Conservation (phyloP, 2,797 vertebrate genomes). For the Dermochelys coriacea region DNA sequence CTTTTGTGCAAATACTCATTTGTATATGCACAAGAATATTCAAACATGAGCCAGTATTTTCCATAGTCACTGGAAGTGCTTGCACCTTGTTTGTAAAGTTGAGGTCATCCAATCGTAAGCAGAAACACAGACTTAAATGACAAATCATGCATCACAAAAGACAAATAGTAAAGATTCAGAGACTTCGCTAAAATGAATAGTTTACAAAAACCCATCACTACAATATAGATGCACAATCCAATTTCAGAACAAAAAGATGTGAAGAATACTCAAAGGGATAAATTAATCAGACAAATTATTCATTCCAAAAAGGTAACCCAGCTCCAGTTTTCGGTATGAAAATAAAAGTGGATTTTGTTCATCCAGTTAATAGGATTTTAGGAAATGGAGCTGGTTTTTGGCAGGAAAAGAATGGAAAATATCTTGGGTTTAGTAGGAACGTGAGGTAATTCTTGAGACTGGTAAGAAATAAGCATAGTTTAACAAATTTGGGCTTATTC, state of each 20-base stretch:
- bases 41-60: neutral
- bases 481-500: neutral
- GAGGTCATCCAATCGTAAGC: neutral
- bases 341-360: neutral
- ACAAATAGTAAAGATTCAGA: neutral
- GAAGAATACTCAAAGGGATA: neutral
- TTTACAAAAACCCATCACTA: neutral
- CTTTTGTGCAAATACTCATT: neutral
- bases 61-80: neutral
- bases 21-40: neutral
- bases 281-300: neutral
- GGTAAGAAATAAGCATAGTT: neutral
- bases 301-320: neutral
- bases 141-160: rapidly evolving
- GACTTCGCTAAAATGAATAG: neutral
- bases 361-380: neutral
- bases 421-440: neutral
- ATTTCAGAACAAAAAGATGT: neutral
- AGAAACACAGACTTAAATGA: neutral
- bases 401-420: neutral
- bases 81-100: neutral
- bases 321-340: neutral
- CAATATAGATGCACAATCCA: neutral
- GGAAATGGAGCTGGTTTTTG: neutral
- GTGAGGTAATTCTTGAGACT: neutral